Conservation (phyloP, 2,113 vertebrate genomes). For the Planiliza haematocheilus region DNA sequence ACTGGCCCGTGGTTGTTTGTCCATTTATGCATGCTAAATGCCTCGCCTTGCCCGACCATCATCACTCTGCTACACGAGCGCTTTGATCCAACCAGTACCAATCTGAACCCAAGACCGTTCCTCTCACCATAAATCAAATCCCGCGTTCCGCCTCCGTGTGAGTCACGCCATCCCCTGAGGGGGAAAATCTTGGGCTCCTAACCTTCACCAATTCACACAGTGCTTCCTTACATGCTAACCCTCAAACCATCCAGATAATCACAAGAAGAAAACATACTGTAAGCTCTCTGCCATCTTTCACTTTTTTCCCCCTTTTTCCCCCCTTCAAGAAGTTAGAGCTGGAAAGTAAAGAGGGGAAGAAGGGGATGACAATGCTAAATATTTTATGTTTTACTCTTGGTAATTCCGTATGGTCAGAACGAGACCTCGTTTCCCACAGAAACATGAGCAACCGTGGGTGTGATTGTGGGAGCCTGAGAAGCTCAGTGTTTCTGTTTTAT, state of each 20-base stretch:
- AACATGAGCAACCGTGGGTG: conserved; percentile 65
- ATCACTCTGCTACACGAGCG: conserved; percentile 15
- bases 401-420: conserved; percentile 66
- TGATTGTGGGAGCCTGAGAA: conserved; percentile 70
- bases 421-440: conserved; percentile 73
- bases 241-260: conserved; percentile 29
- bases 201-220: conserved; percentile 35
- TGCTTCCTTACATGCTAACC: conserved; percentile 10
- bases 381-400: conserved; percentile 79
- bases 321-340: conserved; percentile 54
- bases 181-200: conserved; percentile 5
- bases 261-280: conserved; percentile 15
- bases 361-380: conserved; percentile 73
- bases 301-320: background rate
- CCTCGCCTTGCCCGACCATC: conserved; percentile 21
- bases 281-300: conserved; percentile 19
- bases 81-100: conserved; percentile 29
- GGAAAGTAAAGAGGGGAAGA: conserved; percentile 27
- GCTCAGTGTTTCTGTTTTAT: conserved; percentile 61
- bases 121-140: conserved; percentile 66
- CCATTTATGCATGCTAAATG: conserved; percentile 57
- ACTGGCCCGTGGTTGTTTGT: conserved; percentile 41
- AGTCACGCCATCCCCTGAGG: conserved; percentile 44
- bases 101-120: background rate
- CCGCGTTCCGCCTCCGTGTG: conserved; percentile 45